Evolutionary conservation across 2,113 vertebrate genomes (phyloP).

Genomic region (Amia ocellicauda): DNA sequence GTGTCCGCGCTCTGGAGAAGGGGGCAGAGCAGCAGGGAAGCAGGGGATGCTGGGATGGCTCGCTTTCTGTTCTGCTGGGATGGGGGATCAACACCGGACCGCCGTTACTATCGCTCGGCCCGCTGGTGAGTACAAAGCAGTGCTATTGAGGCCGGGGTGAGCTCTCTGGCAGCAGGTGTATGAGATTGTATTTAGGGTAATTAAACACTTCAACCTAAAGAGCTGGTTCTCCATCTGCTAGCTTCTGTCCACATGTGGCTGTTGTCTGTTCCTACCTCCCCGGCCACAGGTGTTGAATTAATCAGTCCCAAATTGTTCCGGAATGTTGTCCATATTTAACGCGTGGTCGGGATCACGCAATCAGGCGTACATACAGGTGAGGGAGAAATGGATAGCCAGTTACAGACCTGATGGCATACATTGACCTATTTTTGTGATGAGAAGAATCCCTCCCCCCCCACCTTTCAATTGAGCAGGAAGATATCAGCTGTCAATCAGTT

Average conservation of each 20-base stretch:
- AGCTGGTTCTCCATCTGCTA: background rate
- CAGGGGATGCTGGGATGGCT: background rate
- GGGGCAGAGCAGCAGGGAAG: conserved; percentile 19
- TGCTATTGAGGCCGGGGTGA: too few relatives aligned
- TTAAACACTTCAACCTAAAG: background rate
- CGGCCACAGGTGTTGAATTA: too few relatives aligned
- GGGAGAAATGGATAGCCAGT: too few relatives aligned
- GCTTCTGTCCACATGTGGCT: background rate
- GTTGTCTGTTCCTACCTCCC: background rate
- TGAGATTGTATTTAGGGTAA: background rate
- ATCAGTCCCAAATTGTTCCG: too few relatives aligned
- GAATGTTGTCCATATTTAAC: too few relatives aligned
- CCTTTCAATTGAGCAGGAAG: too few relatives aligned
- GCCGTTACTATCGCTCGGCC: conserved; percentile 27
- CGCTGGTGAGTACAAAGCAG: conserved; percentile 58
- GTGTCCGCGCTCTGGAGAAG: conserved; percentile 38
- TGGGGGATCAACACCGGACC: conserved; percentile 33
- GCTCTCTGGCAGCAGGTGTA: background rate
- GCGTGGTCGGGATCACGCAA: too few relatives aligned
- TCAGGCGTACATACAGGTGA: too few relatives aligned
- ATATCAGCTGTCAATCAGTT: too few relatives aligned
- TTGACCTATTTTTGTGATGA: too few relatives aligned
- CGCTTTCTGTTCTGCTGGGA: conserved; percentile 47
- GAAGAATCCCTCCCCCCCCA: too few relatives aligned
- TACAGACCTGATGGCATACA: too few relatives aligned